phyloP scores from a whole-genome alignment of 2,113 vertebrate species.

The Lasiurus borealis region DNA sequence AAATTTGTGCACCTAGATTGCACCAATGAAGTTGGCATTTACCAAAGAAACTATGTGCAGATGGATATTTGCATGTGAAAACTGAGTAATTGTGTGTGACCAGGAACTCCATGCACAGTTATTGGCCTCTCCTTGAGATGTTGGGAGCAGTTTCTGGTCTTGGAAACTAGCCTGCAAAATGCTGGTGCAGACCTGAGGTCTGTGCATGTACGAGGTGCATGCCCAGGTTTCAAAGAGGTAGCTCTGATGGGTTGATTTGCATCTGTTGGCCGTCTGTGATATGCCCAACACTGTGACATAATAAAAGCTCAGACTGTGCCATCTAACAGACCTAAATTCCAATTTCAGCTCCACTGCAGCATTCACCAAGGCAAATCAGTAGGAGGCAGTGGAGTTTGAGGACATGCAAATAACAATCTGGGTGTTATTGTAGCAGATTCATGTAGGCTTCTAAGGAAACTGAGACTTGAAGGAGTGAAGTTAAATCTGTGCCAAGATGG shows the following conservation, averaged over 20 bases:
- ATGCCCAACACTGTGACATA: rapidly evolving
- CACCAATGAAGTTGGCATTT: slow-evolving; percentile 74
- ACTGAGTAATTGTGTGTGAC: slow-evolving; percentile 16
- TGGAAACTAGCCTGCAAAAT: not conserved
- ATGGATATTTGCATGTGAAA: slow-evolving; percentile 79
- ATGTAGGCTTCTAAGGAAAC: not conserved
- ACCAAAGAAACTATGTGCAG: slow-evolving; percentile 62
- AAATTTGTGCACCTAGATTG: slow-evolving; percentile 65
- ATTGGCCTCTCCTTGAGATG: slow-evolving; percentile 7
- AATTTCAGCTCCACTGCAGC: not conserved
- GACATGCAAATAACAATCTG: not conserved
- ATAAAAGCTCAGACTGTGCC: not conserved
- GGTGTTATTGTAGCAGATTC: not conserved
- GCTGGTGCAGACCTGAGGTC: not conserved
- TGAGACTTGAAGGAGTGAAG: not conserved
- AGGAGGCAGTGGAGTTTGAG: not conserved
- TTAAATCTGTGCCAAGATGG: not conserved
- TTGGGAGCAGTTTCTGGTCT: not conserved
- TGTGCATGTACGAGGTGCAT: rapidly evolving
- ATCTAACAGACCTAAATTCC: not conserved
- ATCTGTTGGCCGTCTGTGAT: not conserved
- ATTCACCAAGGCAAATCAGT: not conserved
- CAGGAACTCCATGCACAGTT: slow-evolving; percentile 37
- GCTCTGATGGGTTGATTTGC: not conserved
- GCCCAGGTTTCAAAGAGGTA: not conserved